Conservation (phyloP, 30 jellyfish, hydroid and myxozoan species). For the Chironex yamaguchii region DNA sequence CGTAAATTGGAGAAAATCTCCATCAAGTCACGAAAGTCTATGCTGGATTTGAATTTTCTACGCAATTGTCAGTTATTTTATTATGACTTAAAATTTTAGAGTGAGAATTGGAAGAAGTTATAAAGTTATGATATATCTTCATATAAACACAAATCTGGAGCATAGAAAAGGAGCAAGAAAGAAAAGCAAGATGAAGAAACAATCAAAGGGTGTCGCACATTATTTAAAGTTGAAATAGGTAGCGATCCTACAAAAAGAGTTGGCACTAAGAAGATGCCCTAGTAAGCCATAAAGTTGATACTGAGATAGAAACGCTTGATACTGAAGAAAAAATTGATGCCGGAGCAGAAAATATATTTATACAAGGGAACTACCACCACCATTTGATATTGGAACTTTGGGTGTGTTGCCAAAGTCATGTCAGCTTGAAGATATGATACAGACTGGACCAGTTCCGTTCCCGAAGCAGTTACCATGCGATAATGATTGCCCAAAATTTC, state of each 20-base stretch:
- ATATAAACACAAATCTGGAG: conserved; percentile 48
- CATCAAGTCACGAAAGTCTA: no score
- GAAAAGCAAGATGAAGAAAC: conserved; percentile 23
- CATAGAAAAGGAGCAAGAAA: conserved; percentile 36
- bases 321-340: background rate
- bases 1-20: no score
- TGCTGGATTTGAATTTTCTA: no score
- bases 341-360: background rate
- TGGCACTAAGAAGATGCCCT: background rate
- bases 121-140: no score
- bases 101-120: no score
- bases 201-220: conserved; percentile 11
- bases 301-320: background rate
- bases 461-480: conserved; percentile 44
- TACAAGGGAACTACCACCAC: background rate
- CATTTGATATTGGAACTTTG: conserved; percentile 50
- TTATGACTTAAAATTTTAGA: no score
- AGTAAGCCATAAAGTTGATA: background rate
- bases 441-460: conserved; percentile 47
- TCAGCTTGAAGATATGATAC: conserved; percentile 20
- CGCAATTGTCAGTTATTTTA: no score
- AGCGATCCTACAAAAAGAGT: background rate
- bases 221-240: conserved; percentile 40
- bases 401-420: conserved; percentile 19
- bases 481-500: conserved; percentile 18